Evolutionary conservation across 2,888 invertebrate genomes (phyloP).

Genomic region (Phoenoteleia sp.): DNA sequence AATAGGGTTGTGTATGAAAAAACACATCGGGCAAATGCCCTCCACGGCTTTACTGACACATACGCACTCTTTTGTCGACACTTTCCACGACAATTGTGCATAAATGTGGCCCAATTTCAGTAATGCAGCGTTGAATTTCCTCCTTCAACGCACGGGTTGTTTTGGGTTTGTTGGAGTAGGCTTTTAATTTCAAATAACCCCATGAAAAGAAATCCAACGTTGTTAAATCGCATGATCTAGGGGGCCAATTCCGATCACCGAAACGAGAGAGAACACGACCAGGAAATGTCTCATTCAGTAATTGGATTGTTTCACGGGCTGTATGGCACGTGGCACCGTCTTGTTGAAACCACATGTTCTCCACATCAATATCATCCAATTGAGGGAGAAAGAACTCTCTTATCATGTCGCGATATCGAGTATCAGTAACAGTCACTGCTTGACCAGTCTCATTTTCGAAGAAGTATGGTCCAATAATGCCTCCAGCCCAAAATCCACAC

Average conservation of each 20-base stretch:
- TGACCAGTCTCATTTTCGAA: conserved; percentile 79
- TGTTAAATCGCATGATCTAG: conserved; percentile 37
- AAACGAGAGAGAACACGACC: conserved; percentile 7
- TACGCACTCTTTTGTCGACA: conserved; percentile 74
- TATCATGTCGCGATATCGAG: conserved; percentile 30
- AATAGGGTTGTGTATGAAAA: conserved; percentile 50
- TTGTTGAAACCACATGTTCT: conserved; percentile 43
- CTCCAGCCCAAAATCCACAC: conserved; percentile 82
- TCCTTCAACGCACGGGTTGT: conserved; percentile 68
- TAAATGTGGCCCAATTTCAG: conserved; percentile 75
- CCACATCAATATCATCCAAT: conserved; percentile 22
- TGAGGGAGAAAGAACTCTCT: not conserved
- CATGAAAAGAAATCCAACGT: conserved; percentile 48
- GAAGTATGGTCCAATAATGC: conserved; percentile 82
- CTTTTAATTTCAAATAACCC: conserved; percentile 52
- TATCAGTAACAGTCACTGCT: conserved; percentile 36
- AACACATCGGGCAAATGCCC: conserved; percentile 64
- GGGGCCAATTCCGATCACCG: conserved; percentile 19
- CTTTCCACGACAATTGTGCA: conserved; percentile 75
- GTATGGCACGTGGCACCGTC: conserved; percentile 42
- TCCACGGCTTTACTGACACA: conserved; percentile 73
- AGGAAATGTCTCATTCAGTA: conserved; percentile 23
- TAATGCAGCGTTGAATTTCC: conserved; percentile 70
- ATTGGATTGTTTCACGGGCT: conserved; percentile 21
- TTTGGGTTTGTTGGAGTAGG: conserved; percentile 70